Evolutionary conservation across 2,113 vertebrate genomes (phyloP).

Genomic region (Epinephelus lanceolatus): DNA sequence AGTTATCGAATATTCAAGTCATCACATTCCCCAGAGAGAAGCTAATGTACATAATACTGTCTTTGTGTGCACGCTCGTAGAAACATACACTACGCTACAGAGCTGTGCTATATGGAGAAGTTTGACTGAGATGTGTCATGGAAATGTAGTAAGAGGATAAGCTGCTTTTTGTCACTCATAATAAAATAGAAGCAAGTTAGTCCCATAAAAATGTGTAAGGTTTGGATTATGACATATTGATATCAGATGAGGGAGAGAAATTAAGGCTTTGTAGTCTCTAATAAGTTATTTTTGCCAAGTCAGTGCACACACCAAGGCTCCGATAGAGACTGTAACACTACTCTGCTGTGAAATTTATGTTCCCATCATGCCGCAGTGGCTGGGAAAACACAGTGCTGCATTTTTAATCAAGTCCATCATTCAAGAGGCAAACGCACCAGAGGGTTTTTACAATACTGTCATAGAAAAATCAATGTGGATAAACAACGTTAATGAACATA

Average conservation of each 20-base stretch:
- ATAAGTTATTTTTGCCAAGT: constrained; percentile 5
- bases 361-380: neutral
- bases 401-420: constrained; percentile 48
- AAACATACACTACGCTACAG: constrained; percentile 7
- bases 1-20: constrained; percentile 44
- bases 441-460: constrained; percentile 30
- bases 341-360: constrained; percentile 22
- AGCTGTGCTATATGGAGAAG: neutral
- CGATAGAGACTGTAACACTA: neutral
- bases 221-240: neutral
- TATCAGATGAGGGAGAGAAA: neutral
- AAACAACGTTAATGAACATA: constrained; percentile 37
- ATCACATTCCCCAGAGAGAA: constrained; percentile 13
- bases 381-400: neutral
- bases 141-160: constrained; percentile 4
- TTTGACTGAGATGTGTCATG: neutral
- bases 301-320: constrained; percentile 35
- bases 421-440: constrained; percentile 4
- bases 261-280: neutral
- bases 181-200: constrained; percentile 29
- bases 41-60: constrained; percentile 20
- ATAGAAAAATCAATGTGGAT: constrained; percentile 28
- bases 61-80: neutral
- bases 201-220: neutral
- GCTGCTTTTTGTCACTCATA: neutral